A percentile compares a stretch with the other conserved stretches of the same genome.
Conservation (phyloP, 1,140 invertebrate genomes). For the Agrypnia vestita region DNA sequence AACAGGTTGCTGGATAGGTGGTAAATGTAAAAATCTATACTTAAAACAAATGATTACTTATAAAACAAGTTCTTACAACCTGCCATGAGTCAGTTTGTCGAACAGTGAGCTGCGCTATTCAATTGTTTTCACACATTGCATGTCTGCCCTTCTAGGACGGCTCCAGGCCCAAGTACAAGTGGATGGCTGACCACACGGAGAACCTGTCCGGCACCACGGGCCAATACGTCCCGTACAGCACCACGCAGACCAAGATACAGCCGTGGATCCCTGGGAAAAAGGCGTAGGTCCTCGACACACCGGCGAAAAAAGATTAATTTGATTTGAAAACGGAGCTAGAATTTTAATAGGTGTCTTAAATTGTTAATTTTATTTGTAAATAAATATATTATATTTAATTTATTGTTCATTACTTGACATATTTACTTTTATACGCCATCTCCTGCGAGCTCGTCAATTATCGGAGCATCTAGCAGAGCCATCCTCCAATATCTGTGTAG, state of each 20-base stretch:
- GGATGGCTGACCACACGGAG: conserved; percentile 88
- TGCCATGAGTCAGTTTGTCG: too few relatives aligned
- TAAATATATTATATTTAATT: conserved; percentile 1
- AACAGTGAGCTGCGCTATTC: too few relatives aligned
- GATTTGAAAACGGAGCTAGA: too few relatives aligned
- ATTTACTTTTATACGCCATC: too few relatives aligned
- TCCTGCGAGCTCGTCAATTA: too few relatives aligned
- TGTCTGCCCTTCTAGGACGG: conserved; percentile 74
- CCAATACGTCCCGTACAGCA: conserved; percentile 92
- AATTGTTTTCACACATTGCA: too few relatives aligned
- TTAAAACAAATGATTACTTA: too few relatives aligned
- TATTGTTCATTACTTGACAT: not conserved
- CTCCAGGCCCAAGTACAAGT: conserved; percentile 84
- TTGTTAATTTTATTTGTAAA: conserved; percentile 29
- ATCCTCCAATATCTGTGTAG: too few relatives aligned
- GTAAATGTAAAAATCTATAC: too few relatives aligned
- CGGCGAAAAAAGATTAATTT: not conserved
- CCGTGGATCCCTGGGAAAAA: conserved; percentile 81
- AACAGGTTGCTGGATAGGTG: too few relatives aligned
- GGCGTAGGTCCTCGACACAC: not conserved
- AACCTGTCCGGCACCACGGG: conserved; percentile 87
- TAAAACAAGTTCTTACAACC: too few relatives aligned
- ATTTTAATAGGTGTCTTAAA: conserved; percentile 4
- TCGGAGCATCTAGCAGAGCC: too few relatives aligned
- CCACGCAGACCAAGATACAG: conserved; percentile 88